These are phyloP conservation scores for Endotricha flammealis DNA, from an alignment of 2,888 invertebrate genomes.

Conservation along the genomic window DNA sequence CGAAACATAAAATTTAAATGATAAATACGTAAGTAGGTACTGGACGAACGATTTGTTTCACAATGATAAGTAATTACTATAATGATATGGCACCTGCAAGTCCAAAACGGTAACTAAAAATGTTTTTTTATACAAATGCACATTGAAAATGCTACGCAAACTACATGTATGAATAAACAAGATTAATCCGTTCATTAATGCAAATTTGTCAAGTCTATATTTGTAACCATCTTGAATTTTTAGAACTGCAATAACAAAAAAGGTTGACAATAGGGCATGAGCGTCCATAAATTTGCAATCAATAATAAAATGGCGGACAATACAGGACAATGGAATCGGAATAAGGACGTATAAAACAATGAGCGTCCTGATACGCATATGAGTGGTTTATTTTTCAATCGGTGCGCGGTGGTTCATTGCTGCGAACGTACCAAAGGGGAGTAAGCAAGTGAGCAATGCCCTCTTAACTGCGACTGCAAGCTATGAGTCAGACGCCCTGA, in stretches of 20 bases:
- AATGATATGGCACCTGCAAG: too few species aligned
- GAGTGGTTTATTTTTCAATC: constrained; percentile 51
- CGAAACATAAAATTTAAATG: constrained; percentile 37
- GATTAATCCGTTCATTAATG: too few species aligned
- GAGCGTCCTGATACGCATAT: constrained; percentile 51
- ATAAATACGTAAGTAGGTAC: constrained; percentile 5
- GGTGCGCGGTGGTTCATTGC: constrained; percentile 40
- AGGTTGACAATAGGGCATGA: constrained; percentile 50
- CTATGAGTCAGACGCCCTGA: constrained; percentile 71
- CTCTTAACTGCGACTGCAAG: constrained; percentile 72
- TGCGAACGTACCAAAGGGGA: constrained; percentile 54
- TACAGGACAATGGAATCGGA: constrained; percentile 61
- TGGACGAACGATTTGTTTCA: background rate
- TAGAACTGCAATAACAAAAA: constrained; percentile 34
- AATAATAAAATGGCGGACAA: constrained; percentile 53
- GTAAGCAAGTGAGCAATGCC: constrained; percentile 71
- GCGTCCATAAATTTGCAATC: constrained; percentile 60
- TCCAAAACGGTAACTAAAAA: too few species aligned
- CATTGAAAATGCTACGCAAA: too few species aligned
- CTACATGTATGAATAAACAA: too few species aligned
- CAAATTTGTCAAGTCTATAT: too few species aligned
- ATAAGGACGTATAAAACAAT: constrained; percentile 67
- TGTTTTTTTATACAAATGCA: too few species aligned
- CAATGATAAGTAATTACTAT: too few species aligned
- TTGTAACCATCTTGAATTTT: too few species aligned